Evolutionary conservation across 2,888 invertebrate species (phyloP), one percentile per base, ranked within the genome.

Genomic region (Cephus sareptanus): DNA sequence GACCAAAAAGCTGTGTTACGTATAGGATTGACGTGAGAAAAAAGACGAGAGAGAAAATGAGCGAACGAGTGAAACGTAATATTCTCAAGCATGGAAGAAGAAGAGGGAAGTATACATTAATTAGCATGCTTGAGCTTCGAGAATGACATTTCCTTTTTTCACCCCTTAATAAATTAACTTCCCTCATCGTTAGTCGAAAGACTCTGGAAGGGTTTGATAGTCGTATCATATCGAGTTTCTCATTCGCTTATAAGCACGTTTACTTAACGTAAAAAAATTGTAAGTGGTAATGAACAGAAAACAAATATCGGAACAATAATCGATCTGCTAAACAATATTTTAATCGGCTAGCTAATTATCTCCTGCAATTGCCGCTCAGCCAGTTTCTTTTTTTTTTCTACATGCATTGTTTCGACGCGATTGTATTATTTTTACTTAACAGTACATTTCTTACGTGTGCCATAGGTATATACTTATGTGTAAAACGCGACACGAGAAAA

Each of bases 371-470:
- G 33, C 12, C 31, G 3, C 71, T 56, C 23, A 56, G 6, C 56
- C 56, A 56, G 56, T 9, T 56, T 56, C 23, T 23, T 23, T 56
- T 31, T 33, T 31, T 71, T 71, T 6, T 71, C 9, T 34, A 71
- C 23, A 56, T 56, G 56, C 9, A 56, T 56, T 56, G 23, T 23
- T 79, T 69, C 75, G 79, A 79, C 82, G 80, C 80, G 75, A 80
- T 84, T 80, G 80, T 80, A 82, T 77, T 81, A 70, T 69, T 82
- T 74, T 77, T 81, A 77, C 73, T 78, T 76, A 75, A 81, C 73
- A 78, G 13, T 34, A 74, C 74, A n/a, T 30, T 34, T 23, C 2
- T 56, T 56, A 56, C 23, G 56, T 9, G 56, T 56, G 23, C 9
- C 56, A 56, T 56, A 56, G 56, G 56, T 23, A 56, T 56, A 56